phyloP scores from a whole-genome alignment of 2,113 vertebrate species.

The Lepisosteus oculatus region DNA sequence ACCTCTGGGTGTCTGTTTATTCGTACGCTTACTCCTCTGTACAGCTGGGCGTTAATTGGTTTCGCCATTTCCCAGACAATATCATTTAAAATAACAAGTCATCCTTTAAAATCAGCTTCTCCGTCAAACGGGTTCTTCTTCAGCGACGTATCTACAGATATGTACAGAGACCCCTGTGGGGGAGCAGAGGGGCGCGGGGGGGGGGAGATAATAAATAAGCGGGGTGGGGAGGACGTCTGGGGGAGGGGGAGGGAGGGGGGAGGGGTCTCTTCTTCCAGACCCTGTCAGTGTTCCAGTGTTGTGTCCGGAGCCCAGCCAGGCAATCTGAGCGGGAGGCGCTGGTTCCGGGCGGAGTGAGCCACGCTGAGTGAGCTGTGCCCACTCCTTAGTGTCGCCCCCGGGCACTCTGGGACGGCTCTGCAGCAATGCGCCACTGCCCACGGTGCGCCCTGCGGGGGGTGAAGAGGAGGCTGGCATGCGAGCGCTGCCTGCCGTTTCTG shows the following conservation, averaged over 20 bases:
- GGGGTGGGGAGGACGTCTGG: conserved; percentile 59
- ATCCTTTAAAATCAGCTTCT: not conserved
- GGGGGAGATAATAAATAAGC: conserved; percentile 61
- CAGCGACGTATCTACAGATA: conserved; percentile 53
- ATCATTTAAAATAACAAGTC: not conserved
- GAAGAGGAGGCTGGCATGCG: too few relatives aligned
- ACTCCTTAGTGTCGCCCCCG: too few relatives aligned
- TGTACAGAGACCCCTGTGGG: conserved; percentile 46
- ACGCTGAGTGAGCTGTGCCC: too few relatives aligned
- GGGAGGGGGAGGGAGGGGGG: conserved; percentile 29
- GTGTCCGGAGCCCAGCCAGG: too few relatives aligned
- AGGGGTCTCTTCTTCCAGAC: conserved; percentile 45
- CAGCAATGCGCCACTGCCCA: too few relatives aligned
- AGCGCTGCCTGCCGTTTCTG: too few relatives aligned
- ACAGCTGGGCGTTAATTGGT: not conserved
- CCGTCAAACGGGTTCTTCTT: not conserved
- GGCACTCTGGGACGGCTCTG: too few relatives aligned
- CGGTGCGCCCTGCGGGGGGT: too few relatives aligned
- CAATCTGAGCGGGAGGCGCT: too few relatives aligned
- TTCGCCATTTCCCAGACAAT: not conserved
- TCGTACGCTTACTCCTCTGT: not conserved
- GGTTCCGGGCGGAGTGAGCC: too few relatives aligned
- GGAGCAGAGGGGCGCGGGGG: not conserved
- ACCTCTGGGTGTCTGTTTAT: not conserved
- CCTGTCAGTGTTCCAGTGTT: conserved; percentile 31